These are phyloP conservation scores for Rhinophrynus dorsalis DNA, from an alignment of 2,797 vertebrate species.

Conservation along the genomic window DNA sequence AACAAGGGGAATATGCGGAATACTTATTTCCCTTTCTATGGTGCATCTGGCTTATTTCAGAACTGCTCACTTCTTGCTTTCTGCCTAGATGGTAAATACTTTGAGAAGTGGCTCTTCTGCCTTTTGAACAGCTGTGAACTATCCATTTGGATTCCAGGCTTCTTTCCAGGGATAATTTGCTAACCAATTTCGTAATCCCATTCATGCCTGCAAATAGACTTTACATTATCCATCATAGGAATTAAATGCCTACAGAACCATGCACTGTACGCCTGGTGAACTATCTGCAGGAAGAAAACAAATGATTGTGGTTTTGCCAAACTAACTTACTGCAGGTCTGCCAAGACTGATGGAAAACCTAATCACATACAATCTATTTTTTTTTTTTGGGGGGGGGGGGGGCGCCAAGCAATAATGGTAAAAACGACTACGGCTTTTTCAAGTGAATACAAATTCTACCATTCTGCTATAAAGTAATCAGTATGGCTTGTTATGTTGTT, in stretches of 20 bases:
- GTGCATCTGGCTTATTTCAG: too few species aligned
- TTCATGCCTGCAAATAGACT: neutral
- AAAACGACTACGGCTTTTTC: neutral
- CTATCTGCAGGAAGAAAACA: neutral
- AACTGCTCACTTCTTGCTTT: too few species aligned
- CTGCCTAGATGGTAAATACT: neutral
- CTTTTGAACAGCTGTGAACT: neutral
- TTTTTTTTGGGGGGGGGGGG: neutral
- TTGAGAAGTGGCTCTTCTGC: neutral
- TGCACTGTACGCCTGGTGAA: neutral
- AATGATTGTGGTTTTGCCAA: neutral
- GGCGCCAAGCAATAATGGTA: neutral
- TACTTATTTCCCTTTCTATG: too few species aligned
- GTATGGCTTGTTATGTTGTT: neutral
- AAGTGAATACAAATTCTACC: neutral
- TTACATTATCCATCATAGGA: neutral
- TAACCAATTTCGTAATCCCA: slow-evolving; percentile 5
- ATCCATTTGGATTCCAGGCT: neutral
- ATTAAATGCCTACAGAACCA: neutral
- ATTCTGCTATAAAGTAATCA: neutral
- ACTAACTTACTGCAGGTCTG: neutral
- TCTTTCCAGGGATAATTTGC: neutral
- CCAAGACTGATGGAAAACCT: neutral
- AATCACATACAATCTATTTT: neutral
- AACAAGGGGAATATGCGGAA: too few species aligned